phyloP scores from a whole-genome alignment of 2,797 vertebrate genomes.

The Natrix natrix region DNA sequence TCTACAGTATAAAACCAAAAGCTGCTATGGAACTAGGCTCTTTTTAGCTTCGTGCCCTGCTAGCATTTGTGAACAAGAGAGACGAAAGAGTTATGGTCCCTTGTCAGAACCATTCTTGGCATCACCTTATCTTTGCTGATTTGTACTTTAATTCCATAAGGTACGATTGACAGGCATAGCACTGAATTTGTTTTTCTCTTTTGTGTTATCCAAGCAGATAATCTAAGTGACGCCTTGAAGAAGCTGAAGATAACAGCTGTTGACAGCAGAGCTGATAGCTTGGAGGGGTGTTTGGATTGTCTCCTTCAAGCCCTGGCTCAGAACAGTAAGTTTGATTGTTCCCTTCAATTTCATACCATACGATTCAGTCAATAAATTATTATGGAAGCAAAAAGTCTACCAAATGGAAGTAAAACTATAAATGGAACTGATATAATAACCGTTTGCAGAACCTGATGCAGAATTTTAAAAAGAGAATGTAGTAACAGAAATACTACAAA shows the following conservation, averaged over 20 bases:
- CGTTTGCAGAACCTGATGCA: background rate
- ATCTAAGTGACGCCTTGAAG: slow-evolving; percentile 90
- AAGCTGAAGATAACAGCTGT: slow-evolving; percentile 90
- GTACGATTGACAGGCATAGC: slow-evolving; percentile 7
- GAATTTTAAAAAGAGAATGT: background rate
- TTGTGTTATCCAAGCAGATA: slow-evolving; percentile 78
- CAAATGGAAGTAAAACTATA: slow-evolving; percentile 28
- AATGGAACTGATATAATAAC: slow-evolving; percentile 25
- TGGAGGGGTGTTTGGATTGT: slow-evolving; percentile 93
- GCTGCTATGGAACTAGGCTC: background rate
- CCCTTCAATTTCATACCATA: slow-evolving; percentile 35
- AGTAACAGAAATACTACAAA: background rate
- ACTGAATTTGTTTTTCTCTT: slow-evolving; percentile 34
- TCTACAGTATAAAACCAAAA: background rate
- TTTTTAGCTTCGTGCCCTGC: background rate
- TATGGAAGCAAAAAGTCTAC: slow-evolving; percentile 26
- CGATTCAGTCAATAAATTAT: slow-evolving; percentile 35
- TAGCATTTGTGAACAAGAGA: background rate
- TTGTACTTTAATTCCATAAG: slow-evolving; percentile 25
- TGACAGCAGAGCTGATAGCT: slow-evolving; percentile 82
- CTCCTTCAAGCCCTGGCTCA: slow-evolving; percentile 90
- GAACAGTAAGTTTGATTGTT: slow-evolving; percentile 84
- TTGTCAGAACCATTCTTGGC: slow-evolving; percentile 24
- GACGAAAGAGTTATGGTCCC: background rate
- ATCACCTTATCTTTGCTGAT: slow-evolving; percentile 17